Evolutionary conservation across 2,797 vertebrate species (phyloP).

Genomic region (Spea hammondii): DNA sequence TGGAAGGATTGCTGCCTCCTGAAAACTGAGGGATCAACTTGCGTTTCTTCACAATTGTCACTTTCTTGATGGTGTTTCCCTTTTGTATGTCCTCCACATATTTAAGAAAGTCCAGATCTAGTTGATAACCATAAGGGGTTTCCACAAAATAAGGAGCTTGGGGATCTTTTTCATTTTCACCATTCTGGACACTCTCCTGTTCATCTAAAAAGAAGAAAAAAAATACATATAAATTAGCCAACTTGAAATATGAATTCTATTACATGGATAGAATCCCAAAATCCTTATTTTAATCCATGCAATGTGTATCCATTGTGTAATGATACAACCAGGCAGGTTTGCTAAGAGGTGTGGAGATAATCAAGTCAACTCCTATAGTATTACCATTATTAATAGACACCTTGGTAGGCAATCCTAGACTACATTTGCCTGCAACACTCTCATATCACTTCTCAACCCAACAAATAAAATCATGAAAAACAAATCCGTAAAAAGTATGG

Average conservation of each 20-base stretch:
- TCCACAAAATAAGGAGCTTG: conserved; percentile 89
- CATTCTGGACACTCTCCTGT: conserved; percentile 70
- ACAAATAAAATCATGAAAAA: too few species aligned
- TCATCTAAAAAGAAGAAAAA: conserved; percentile 67
- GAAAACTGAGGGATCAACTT: conserved; percentile 65
- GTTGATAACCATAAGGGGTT: conserved; percentile 93
- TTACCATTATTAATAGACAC: too few species aligned
- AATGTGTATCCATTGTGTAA: background rate
- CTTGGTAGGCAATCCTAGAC: too few species aligned
- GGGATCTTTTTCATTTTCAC: conserved; percentile 75
- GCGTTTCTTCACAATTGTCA: conserved; percentile 86
- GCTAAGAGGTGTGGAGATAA: background rate
- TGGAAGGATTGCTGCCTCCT: conserved; percentile 62
- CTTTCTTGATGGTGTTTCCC: conserved; percentile 92
- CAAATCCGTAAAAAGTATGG: too few species aligned
- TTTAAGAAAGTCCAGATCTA: conserved; percentile 97
- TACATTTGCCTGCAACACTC: too few species aligned
- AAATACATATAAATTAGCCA: conserved; percentile 20
- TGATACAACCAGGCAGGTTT: background rate
- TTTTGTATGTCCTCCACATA: conserved; percentile 97
- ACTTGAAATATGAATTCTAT: too few species aligned
- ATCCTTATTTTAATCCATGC: background rate
- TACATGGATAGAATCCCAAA: too few species aligned
- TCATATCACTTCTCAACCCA: too few species aligned
- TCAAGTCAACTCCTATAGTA: background rate